Percentiles rank a stretch among this genome's conserved stretches.
phyloP scores from a whole-genome alignment of 2,797 vertebrate species.

The Linurgus olivaceus region DNA sequence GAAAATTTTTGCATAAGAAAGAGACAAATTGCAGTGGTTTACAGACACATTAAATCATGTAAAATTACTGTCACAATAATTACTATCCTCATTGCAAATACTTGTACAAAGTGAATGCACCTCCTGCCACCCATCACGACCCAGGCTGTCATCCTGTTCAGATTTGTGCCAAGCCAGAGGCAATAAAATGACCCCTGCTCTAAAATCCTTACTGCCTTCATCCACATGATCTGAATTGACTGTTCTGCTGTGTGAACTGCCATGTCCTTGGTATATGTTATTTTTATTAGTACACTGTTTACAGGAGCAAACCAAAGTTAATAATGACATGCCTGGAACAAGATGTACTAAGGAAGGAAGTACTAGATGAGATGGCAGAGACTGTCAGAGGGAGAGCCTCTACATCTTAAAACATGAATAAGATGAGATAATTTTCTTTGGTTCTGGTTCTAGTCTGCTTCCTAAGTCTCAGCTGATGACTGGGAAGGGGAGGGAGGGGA shows the following conservation, averaged over 20 bases:
- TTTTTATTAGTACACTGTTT: neutral
- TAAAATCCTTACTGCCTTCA: neutral
- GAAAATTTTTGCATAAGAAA: neutral
- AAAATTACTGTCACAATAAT: neutral
- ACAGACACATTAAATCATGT: neutral
- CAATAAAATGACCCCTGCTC: neutral
- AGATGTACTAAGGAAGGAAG: neutral
- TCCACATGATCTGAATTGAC: neutral
- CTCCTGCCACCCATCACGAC: neutral
- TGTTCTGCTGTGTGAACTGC: neutral
- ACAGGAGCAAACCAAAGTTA: neutral
- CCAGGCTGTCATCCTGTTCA: neutral
- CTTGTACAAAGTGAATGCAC: neutral
- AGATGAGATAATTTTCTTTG: neutral
- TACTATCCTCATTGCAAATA: neutral
- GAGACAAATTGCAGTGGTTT: neutral
- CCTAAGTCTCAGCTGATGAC: neutral
- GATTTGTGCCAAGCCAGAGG: neutral
- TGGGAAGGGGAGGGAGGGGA: accelerated
- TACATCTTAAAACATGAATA: neutral
- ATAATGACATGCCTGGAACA: neutral
- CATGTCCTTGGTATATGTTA: neutral
- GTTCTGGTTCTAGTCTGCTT: neutral
- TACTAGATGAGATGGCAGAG: neutral
- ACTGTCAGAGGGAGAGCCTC: neutral